phyloP scores from a whole-genome alignment of 2,888 invertebrate species.

The Rotaria macrura region DNA sequence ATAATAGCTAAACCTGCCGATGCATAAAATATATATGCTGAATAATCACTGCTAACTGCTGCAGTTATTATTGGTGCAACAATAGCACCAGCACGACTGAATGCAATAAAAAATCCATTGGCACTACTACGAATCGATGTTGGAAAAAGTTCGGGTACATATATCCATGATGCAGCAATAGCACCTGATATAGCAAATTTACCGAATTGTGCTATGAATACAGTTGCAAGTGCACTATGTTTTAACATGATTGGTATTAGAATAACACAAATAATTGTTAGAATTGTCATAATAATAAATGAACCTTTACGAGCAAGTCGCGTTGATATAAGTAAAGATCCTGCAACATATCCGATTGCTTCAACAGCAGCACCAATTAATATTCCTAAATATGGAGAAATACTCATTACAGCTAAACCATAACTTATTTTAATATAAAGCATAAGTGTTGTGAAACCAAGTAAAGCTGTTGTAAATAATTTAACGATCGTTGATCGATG shows the following conservation, averaged over 20 bases:
- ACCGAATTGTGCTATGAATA: not conserved
- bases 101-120: not conserved
- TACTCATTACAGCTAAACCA: not conserved
- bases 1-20: not conserved
- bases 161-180: conserved; percentile 1
- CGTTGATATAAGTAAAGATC: not conserved
- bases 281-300: not conserved
- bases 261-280: not conserved
- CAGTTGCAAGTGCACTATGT: not conserved
- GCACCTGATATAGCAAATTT: not conserved
- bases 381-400: not conserved
- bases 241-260: not conserved
- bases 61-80: not conserved
- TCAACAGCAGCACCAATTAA: not conserved
- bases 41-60: not conserved
- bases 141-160: not conserved
- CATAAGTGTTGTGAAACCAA: not conserved
- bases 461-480: not conserved
- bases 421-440: not conserved
- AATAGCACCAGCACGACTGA: not conserved
- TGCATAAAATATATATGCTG: not conserved
- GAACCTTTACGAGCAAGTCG: not conserved
- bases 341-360: not conserved
- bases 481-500: not conserved
- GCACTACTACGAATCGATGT: not conserved